Percentiles rank a stretch among this genome's conserved stretches.
phyloP scores from a whole-genome alignment of 2,113 vertebrate species.

The Mastomys natalensis region DNA sequence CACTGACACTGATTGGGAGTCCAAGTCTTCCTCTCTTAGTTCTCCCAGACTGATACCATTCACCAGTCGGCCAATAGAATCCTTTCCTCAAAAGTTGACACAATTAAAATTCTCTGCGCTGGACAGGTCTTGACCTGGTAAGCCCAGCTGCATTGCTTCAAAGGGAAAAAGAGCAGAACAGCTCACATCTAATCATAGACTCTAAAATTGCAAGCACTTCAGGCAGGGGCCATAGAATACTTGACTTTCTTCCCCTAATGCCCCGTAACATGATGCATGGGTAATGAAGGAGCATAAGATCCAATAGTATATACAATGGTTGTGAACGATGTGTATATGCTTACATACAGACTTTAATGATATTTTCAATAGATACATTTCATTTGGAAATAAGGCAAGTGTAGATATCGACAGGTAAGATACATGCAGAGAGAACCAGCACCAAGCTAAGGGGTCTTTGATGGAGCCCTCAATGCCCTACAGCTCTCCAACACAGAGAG shows the following conservation, averaged over 20 bases:
- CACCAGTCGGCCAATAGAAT: conserved; percentile 61
- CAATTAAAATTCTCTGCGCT: conserved; percentile 23
- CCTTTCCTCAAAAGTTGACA: conserved; percentile 68
- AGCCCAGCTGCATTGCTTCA: conserved; percentile 48
- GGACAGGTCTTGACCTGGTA: conserved; percentile 54
- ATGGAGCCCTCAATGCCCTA: background rate
- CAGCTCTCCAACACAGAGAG: background rate
- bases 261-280: background rate
- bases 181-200: conserved; percentile 64
- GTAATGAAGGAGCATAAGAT: background rate
- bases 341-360: background rate
- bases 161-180: conserved; percentile 52
- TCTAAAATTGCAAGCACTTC: conserved; percentile 2
- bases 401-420: background rate
- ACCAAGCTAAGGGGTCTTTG: background rate
- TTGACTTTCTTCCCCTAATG: conserved; percentile 55
- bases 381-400: background rate
- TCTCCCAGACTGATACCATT: conserved; percentile 38
- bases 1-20: conserved; percentile 53
- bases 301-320: background rate
- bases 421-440: background rate
- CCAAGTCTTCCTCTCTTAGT: conserved; percentile 76
- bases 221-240: background rate
- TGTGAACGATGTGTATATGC: background rate
- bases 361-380: background rate